Conservation (phyloP, 2,113 vertebrate genomes). For the Cavia porcellus region DNA sequence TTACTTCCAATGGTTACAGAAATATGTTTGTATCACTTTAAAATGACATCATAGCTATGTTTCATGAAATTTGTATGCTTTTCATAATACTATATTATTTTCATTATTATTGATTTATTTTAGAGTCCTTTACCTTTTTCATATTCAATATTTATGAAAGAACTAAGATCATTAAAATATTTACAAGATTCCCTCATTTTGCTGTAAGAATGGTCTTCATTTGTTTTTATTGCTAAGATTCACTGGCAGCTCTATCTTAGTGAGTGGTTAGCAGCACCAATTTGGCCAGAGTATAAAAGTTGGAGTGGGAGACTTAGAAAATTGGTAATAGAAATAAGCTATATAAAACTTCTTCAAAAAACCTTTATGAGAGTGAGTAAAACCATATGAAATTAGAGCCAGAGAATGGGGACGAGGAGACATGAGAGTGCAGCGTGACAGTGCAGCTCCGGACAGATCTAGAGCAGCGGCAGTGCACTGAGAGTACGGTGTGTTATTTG, state of each 20-base stretch:
- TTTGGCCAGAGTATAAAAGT: not conserved
- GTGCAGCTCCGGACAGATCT: not conserved
- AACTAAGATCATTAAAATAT: not conserved
- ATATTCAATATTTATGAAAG: not conserved
- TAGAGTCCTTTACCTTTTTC: not conserved
- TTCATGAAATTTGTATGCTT: not conserved
- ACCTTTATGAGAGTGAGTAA: not conserved
- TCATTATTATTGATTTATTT: constrained; percentile 8
- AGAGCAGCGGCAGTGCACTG: not conserved
- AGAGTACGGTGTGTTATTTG: not conserved
- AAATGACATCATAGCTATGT: not conserved
- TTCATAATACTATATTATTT: not conserved
- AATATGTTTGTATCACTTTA: not conserved
- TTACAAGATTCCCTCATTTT: not conserved
- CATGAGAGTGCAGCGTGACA: no score
- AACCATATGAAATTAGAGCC: not conserved
- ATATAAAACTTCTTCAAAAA: not conserved
- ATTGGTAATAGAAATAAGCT: not conserved
- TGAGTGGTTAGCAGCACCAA: not conserved
- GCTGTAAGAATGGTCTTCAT: not conserved
- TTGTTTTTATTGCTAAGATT: not conserved
- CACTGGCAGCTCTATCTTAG: not conserved
- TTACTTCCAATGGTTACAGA: not conserved
- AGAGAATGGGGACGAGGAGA: not conserved
- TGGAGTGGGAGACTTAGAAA: not conserved